phyloP scores from a whole-genome alignment of 53 echinoderm and acorn worm genomes.

The Echinometra lucunter region DNA sequence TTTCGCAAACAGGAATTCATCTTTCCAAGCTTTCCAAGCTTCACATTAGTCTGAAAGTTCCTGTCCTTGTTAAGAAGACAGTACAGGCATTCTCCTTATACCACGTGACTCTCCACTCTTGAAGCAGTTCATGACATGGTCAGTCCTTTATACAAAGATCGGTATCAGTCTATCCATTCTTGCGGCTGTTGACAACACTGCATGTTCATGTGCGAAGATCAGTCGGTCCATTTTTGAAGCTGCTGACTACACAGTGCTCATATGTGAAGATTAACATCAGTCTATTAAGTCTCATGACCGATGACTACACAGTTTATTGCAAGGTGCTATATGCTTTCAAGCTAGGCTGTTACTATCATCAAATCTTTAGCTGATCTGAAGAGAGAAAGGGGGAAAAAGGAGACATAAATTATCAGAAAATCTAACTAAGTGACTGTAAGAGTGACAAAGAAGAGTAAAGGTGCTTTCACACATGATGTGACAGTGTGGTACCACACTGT shows the following conservation, averaged over 20 bases:
- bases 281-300: neutral
- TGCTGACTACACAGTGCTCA: neutral
- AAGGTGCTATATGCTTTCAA: neutral
- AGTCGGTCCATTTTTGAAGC: neutral
- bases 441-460: too few species aligned
- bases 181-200: too few species aligned
- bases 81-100: too few species aligned
- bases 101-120: too few species aligned
- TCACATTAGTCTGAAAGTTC: neutral
- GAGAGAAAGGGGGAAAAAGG: neutral
- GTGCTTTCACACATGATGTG: too few species aligned
- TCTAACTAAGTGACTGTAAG: too few species aligned
- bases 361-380: slow-evolving; percentile 2
- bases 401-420: neutral
- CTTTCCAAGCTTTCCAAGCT: neutral
- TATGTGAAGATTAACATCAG: neutral
- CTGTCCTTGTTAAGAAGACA: neutral
- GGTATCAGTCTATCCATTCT: neutral
- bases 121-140: neutral
- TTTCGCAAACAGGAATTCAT: neutral
- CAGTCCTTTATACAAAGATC: neutral
- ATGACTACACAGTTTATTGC: neutral
- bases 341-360: neutral
- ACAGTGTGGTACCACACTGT: too few species aligned
- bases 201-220: too few species aligned